phyloP scores from a whole-genome alignment of 2,113 vertebrate species.

The Stercorarius parasiticus region DNA sequence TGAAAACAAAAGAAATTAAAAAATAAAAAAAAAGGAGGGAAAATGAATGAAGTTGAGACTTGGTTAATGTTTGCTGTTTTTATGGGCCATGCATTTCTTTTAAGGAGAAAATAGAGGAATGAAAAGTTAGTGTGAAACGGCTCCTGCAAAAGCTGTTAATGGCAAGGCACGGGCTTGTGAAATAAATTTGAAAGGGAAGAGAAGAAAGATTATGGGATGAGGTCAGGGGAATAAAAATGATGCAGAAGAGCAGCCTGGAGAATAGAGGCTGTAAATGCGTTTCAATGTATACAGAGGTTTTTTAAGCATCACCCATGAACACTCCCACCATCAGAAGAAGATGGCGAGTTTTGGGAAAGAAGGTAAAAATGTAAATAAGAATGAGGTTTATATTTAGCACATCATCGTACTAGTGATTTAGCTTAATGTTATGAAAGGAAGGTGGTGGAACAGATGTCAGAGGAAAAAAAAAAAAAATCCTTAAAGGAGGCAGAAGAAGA shows the following conservation, averaged over 20 bases:
- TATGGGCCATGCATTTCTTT: rapidly evolving
- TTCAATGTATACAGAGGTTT: background rate
- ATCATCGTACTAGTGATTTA: background rate
- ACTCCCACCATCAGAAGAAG: background rate
- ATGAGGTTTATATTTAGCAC: background rate
- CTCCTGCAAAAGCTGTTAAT: background rate
- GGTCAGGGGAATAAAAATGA: background rate
- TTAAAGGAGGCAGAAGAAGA: background rate
- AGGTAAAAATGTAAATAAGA: background rate
- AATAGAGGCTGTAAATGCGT: background rate
- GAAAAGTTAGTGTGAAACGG: background rate
- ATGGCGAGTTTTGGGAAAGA: background rate
- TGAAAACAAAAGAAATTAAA: background rate
- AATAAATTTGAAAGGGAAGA: background rate
- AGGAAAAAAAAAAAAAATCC: background rate
- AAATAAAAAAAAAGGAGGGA: too few relatives aligned
- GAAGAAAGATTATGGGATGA: background rate
- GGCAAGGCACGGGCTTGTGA: background rate
- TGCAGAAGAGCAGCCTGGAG: background rate
- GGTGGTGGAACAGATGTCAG: background rate
- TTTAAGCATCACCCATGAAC: background rate
- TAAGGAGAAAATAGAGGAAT: background rate
- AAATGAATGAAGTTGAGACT: background rate
- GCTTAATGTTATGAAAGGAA: background rate
- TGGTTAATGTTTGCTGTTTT: background rate